Evolutionary conservation across 2,888 invertebrate species (phyloP), one percentile per base, ranked within the genome.

Genomic region (Polydrusus tereticollis): DNA sequence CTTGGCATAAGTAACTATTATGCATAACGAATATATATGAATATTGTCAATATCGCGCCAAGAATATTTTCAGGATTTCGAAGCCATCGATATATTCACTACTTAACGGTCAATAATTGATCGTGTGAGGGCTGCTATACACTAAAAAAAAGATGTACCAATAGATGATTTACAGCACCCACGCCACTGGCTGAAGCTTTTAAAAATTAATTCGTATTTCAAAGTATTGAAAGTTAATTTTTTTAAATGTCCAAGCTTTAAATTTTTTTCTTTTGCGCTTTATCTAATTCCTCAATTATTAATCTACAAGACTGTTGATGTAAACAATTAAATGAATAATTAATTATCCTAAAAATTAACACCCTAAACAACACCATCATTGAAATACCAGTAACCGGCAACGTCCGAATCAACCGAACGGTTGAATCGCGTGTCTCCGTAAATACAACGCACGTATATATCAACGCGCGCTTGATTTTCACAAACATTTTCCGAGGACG

Each of bases 401-500:
- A 29, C n/a, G 18, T n/a, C 66, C 66, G 57, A 69, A 43, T 43
- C 14, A 36, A 20, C 21, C 66, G 18, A 62, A 38, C 69, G 62
- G 26, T 55, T 36, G 0, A 26, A 60, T 78, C 78, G 78, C 65
- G 43, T 41, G 43, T 66, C 41, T 66, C 69, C 77, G 77, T 57
- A 62, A 50, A 70, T 71, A 57, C 72, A 63, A 73, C 66, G 65
- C 66, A 75, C 83, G 83, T 85, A 85, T 84, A 85, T 85, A 85
- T 83, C 83, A 85, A 81, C 82, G 85, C 85, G 85, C 85, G 85
- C 83, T 84, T 83, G 85, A 85, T 85, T 85, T 85, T 83, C 84
- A 83, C 84, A 84, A 85, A 85, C 84, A 85, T 85, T 85, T 85
- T 85, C 84, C 82, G 83, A 85, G 85, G 84, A 84, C 82, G 84